Evolutionary conservation across 2,888 invertebrate genomes (phyloP), one percentile per base, ranked within the genome.

Genomic region (Meta bourneti): DNA sequence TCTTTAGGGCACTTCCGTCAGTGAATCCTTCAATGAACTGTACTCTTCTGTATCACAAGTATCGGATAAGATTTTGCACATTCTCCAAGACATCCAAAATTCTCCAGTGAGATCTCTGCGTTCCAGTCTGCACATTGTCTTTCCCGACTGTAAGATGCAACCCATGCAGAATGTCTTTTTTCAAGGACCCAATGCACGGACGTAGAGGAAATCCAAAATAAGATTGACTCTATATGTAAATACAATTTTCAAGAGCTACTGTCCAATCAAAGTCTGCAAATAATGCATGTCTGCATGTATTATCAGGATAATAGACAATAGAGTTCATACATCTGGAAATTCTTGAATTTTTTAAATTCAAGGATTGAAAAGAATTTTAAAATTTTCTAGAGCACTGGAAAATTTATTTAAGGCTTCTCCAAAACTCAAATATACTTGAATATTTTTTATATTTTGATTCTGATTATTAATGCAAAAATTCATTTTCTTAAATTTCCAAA

Each of bases 141-240:
- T 78, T 9, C 86, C 78, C 7, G 86, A 75, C 8, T 86, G 86
- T 19, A 34, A 19, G 20, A 70, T 86, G 51, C 71, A 82, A 9
- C 82, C 69, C 11, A 19, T 7, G 6, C 52, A 82, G 19, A 82
- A 71, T 51, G 34, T 16, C 16, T n/a, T 69, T 16, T 19, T 80
- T 16, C 82, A 82, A 13, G 19, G 34, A n/a, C 49, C 69, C 16
- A 51, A 70, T 19, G 20, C 11, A 52, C 11, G 70, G 7, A 82
- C 49, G 19, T 82, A 13, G 51, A 51, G 7, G 82, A 71, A 71
- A 69, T 82, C 7, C 70, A 82, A 51, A 7, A 52, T 49, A 71
- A 71, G 71, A 51, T 82, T 49, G 82, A 82, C 51, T 71, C 82
- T n/a, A n/a, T n/a, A n/a, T 19, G n/a, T 52, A 5, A 19, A n/a